Evolutionary conservation across 2,113 vertebrate genomes (phyloP), one percentile per base, ranked within the genome.

Genomic region (Corapipo altera): DNA sequence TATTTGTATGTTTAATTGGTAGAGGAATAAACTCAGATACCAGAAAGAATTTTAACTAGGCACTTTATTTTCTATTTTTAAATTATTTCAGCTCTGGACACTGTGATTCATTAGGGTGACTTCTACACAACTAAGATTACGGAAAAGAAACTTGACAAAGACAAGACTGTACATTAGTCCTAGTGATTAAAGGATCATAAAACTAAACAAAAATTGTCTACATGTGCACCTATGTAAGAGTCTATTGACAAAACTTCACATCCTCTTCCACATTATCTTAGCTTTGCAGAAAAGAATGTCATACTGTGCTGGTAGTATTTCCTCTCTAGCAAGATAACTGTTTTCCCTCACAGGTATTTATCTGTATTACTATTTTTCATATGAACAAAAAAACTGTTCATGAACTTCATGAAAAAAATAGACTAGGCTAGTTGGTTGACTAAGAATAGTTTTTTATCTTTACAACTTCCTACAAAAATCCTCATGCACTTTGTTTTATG

Each of bases 1-100:
- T 57, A 86, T 83, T 80, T 89, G 11, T 64, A 44, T 37, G 8
- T 78, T 81, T 94, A 95, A 94, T 70, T 55, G 69, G 4, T 41
- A 48, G 37, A 94, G 8, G 43, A 72, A 88, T 86, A 59, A 88
- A 64, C 15, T 91, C 32, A 93, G 76, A 85, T 55, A 61, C 17
- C 39, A n/a, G 62, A 87, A 88, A 74, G 8, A 88, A 82, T 37
- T 74, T 88, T 74, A 75, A 59, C 19, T 41, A 86, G 32, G 32
- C 33, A 85, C 9, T 86, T 92, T 55, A 14, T 76, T 85, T 84
- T 81, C n/a, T 65, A 9, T 66, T 83, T 77, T 76, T 30, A 66
- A 74, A n/a, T 39, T 59, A 46, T 73, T 85, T 62, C 12, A 28
- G 0, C 13, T 83, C 49, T 78, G 58, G 18, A 59, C 32, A 43